Evolutionary conservation across 2,113 vertebrate species (phyloP), one percentile per base, ranked within the genome.

Genomic region (Etia nguti): DNA sequence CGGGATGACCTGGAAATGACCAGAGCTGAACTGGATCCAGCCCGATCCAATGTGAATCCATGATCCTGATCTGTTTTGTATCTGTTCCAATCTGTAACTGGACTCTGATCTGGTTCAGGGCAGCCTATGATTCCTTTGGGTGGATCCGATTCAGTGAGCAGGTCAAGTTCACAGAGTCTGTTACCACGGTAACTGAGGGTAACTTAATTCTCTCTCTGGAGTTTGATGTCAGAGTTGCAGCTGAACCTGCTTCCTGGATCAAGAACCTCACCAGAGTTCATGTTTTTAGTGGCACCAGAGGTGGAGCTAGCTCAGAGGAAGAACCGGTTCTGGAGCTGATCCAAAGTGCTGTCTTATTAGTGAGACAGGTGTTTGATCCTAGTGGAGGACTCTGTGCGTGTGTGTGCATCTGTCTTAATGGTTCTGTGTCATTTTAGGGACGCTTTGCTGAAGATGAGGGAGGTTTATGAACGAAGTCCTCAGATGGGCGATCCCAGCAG

Each of bases 401-500:
- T 70, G 38, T 70, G 11, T 41, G n/a, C n/a, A 3, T 16, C n/a
- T n/a, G 22, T 43, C 15, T 46, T 29, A 43, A 20, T 41, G 22
- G 36, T 24, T 31, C 7, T 59, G 3, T 55, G 68, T 65, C 43
- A 36, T 65, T 68, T 38, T 94, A 99, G 99, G 94, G 98, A 99
- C 3, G 98, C 98, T 31, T 96, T 99, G 94, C 95, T 98, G 0
- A 99, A 98, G 46, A 87, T 99, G 99, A 98, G 97, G 90, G 98
- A 98, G 1, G 98, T 99, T 10, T 99, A 99, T 79, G 94, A 97
- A 52, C 97, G 97, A 91, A 99, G 98, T 89, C 98, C 98, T 2
- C 98, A 98, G 92, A 98, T 99, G 98, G 98, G 99, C 6, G 98
- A 99, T 2, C 96, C 97, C 1, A 91, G 91, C 8, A 98, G 98